A percentile compares a stretch with the other conserved stretches of the same genome.
Conservation (phyloP, 2,888 invertebrate genomes). For the Pandemis cinnamomeana region DNA sequence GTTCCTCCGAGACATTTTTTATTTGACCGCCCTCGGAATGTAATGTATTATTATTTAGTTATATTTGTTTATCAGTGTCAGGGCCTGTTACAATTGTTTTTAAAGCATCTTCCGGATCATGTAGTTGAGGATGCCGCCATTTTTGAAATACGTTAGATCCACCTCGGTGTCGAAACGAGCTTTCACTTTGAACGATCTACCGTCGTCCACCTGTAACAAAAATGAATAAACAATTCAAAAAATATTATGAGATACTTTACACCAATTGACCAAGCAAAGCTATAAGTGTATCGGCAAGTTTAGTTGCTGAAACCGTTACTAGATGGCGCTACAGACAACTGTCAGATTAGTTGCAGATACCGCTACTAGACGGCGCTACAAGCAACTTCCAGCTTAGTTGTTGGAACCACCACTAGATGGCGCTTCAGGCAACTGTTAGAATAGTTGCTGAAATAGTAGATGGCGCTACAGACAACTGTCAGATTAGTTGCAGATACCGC, state of each 20-base stretch:
- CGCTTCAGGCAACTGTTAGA: too few species aligned
- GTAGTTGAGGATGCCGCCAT: slow-evolving; percentile 99
- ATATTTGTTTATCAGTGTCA: background rate
- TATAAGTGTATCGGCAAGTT: too few species aligned
- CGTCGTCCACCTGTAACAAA: slow-evolving; percentile 82
- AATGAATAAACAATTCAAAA: slow-evolving; percentile 9
- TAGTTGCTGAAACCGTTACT: background rate
- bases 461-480: too few species aligned
- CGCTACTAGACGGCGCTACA: background rate
- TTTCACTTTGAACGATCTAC: slow-evolving; percentile 89
- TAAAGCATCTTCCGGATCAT: slow-evolving; percentile 95
- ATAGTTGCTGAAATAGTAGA: background rate
- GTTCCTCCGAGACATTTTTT: too few species aligned
- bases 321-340: too few species aligned
- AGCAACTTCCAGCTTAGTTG: too few species aligned
- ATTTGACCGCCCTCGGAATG: too few species aligned
- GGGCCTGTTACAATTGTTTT: background rate
- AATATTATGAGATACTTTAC: too few species aligned
- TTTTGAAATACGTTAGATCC: slow-evolving; percentile 95
- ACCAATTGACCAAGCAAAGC: too few species aligned
- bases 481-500: background rate
- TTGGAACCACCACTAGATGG: background rate
- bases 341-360: background rate
- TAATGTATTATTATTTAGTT: too few species aligned
- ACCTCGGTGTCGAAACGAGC: slow-evolving; percentile 98